Evolutionary conservation across 2,888 invertebrate species (phyloP).

Genomic region (Lasioglossum leucozonium): DNA sequence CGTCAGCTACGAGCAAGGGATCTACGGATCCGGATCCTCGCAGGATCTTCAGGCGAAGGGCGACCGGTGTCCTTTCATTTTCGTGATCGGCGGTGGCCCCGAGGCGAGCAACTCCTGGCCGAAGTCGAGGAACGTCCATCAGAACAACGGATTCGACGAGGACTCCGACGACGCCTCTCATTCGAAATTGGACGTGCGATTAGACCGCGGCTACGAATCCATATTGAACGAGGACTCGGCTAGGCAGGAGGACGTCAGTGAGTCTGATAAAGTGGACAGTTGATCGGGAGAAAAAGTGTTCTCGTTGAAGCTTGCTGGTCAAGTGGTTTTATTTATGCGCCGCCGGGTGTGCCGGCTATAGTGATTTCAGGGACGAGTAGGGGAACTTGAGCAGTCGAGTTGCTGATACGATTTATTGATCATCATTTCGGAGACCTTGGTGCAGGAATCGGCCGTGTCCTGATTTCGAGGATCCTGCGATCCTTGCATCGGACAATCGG

Average conservation of each 20-base stretch:
- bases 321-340: conserved; percentile 31
- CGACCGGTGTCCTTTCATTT: conserved; percentile 35
- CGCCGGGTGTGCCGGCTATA: neutral
- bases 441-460: neutral
- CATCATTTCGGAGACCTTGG: neutral
- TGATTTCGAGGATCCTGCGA: neutral
- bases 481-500: neutral
- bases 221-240: neutral
- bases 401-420: neutral
- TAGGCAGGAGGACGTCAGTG: neutral
- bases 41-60: conserved; percentile 4
- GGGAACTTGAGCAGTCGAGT: neutral
- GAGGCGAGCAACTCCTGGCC: conserved; percentile 28
- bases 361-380: neutral
- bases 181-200: neutral
- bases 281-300: conserved; percentile 12
- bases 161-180: conserved; percentile 26
- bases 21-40: neutral
- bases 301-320: conserved; percentile 47
- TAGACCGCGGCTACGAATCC: conserved; percentile 1
- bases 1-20: conserved; percentile 6
- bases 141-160: conserved; percentile 26
- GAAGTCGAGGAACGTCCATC: conserved; percentile 30
- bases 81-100: conserved; percentile 33
- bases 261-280: neutral